Conservation (phyloP, 2,888 invertebrate genomes). For the Tipula lateralis region DNA sequence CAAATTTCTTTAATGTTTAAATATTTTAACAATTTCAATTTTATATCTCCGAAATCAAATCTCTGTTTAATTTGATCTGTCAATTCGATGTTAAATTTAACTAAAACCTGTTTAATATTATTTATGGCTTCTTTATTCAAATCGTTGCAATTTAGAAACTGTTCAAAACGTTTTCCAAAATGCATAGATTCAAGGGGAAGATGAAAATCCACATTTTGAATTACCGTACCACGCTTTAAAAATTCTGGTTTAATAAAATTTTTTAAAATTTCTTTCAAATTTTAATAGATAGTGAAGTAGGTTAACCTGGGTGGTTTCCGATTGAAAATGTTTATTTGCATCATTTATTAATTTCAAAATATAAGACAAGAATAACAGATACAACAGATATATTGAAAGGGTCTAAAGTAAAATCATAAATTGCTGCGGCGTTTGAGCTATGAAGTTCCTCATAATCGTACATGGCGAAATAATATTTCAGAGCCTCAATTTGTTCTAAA, state of each 20-base stretch:
- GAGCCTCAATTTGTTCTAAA: neutral
- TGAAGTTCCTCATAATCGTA: neutral
- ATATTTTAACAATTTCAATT: neutral
- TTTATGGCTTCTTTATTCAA: neutral
- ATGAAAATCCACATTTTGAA: neutral
- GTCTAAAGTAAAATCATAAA: neutral
- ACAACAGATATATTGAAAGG: too few relatives aligned
- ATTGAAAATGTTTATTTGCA: too few relatives aligned
- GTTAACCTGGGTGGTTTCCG: too few relatives aligned
- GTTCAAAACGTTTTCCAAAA: neutral
- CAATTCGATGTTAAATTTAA: neutral
- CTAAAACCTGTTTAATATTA: neutral
- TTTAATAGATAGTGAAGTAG: too few relatives aligned
- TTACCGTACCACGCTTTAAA: too few relatives aligned
- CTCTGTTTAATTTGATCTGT: neutral
- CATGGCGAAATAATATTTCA: neutral
- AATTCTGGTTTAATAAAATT: too few relatives aligned
- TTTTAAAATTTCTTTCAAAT: too few relatives aligned
- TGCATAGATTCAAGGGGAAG: neutral
- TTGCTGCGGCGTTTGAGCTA: neutral
- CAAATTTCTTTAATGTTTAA: neutral
- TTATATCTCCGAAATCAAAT: neutral
- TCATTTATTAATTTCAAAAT: too few relatives aligned
- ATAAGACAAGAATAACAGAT: too few relatives aligned
- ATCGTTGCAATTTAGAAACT: neutral